Base-by-base conservation (phyloP, 92 coral and sea anemone genomes). In the Muricea muricata region DNA sequence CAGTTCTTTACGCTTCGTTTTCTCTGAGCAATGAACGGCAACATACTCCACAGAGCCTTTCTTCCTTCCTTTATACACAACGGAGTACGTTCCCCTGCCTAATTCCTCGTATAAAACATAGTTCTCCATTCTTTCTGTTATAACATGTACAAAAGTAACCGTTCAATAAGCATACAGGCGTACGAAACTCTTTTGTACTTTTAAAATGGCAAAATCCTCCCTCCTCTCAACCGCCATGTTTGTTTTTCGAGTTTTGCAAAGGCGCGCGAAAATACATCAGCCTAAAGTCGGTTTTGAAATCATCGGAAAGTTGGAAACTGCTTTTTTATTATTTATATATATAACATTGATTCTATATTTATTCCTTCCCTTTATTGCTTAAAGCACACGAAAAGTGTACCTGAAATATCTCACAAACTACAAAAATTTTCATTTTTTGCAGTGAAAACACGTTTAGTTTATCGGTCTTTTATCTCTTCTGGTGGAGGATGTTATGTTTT, bases 1-100 rank as follows among this genome's bases (percentile, higher is more conserved):
- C 26, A 97, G 93, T 74, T 97, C 98, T 24, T 92, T 80, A 31
- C 99, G 97, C 66, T 97, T 97, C 75, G 90, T 84, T 69, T 97
- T 97, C 75, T 97, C 99, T 18, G 93, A 98, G 58, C 99, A 97
- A 80, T 97, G 99, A 45, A 97, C 94, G 21, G 99, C 99, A 21
- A 94, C 97, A 81, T 94, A 97, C 87, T 97, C 99, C 10, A 97
- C 89, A 12, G 95, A 91, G 14, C 99, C 99, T 54, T 94, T 97
- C 69, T 97, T 97, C 39, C 99, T 89, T 13, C 99, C 99, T 91
- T 97, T 97, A 88, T 97, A 97, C 41, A 97, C 98, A 48, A 97
- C 88, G 4, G 99, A 97, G 56, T 91, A 90, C 24, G 93, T 93
- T 12, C 99, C 99, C 18, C 98, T 87, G 37, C 99, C 99, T 63